These are phyloP conservation scores for Papilio demoleus DNA, from an alignment of 2,888 invertebrate species.

Conservation along the genomic window DNA sequence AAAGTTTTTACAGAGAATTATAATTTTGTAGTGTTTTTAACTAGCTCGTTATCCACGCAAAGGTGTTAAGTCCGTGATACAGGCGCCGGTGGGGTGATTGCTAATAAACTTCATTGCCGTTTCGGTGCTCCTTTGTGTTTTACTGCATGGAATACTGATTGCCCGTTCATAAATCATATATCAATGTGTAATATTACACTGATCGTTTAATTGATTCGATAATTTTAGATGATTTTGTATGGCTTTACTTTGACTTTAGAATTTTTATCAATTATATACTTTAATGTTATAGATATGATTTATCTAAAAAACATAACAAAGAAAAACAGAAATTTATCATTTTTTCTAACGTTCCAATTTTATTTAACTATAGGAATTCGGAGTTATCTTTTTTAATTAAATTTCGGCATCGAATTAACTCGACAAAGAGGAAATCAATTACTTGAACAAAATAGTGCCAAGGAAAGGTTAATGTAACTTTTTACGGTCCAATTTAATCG, in stretches of 20 bases:
- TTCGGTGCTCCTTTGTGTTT: conserved; percentile 50
- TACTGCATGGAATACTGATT: conserved; percentile 14
- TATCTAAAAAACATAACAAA: too few relatives aligned
- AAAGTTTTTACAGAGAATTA: too few relatives aligned
- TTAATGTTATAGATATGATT: too few relatives aligned
- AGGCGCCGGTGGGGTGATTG: conserved; percentile 53
- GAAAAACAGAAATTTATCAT: too few relatives aligned
- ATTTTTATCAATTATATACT: too few relatives aligned
- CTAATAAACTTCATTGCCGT: conserved; percentile 65
- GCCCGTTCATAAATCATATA: conserved; percentile 19
- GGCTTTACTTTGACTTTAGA: neutral
- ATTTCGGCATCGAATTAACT: conserved; percentile 34
- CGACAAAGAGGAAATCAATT: conserved; percentile 64
- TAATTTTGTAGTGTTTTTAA: conserved; percentile 63
- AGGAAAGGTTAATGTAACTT: conserved; percentile 74
- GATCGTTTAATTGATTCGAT: too few relatives aligned
- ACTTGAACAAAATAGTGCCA: conserved; percentile 62
- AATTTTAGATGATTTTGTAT: too few relatives aligned
- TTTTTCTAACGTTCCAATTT: too few relatives aligned
- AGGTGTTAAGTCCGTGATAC: conserved; percentile 56
- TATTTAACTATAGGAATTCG: too few relatives aligned
- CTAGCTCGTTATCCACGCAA: conserved; percentile 70
- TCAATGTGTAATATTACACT: too few relatives aligned
- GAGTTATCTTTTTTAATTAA: too few relatives aligned
- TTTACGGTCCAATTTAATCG: conserved; percentile 71